Evolutionary conservation across 2,888 invertebrate genomes (phyloP).

Genomic region (Tachina grossa): DNA sequence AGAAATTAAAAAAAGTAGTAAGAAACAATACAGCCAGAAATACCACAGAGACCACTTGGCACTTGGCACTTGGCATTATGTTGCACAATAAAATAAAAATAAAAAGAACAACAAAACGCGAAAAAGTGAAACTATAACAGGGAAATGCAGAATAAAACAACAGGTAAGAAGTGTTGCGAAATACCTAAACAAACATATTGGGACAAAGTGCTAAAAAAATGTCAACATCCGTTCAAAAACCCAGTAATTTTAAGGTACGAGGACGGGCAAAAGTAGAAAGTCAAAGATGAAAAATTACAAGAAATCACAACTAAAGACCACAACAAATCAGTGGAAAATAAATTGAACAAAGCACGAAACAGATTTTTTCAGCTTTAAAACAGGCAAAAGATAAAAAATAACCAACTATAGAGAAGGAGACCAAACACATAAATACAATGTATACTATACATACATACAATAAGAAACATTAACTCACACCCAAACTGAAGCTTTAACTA

Average conservation of each 20-base stretch:
- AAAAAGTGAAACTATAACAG: slow-evolving; percentile 28
- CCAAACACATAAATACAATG: neutral
- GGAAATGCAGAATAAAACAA: slow-evolving; percentile 31
- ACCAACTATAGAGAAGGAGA: neutral
- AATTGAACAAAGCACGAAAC: slow-evolving; percentile 59
- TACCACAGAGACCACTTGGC: slow-evolving; percentile 68
- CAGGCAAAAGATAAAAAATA: neutral
- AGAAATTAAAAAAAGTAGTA: neutral
- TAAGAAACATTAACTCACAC: slow-evolving; percentile 1
- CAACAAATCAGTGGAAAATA: slow-evolving; percentile 66
- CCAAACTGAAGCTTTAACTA: slow-evolving; percentile 57
- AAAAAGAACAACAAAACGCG: neutral
- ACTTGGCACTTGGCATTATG: slow-evolving; percentile 69
- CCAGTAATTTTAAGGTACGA: slow-evolving; percentile 7
- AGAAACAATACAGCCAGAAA: slow-evolving; percentile 33
- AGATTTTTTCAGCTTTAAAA: slow-evolving; percentile 50
- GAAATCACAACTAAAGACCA: slow-evolving; percentile 51
- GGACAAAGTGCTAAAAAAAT: slow-evolving; percentile 52
- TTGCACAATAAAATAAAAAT: slow-evolving; percentile 55
- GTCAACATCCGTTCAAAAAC: slow-evolving; percentile 36
- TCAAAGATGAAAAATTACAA: slow-evolving; percentile 27
- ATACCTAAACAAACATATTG: slow-evolving; percentile 31
- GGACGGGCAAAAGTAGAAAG: neutral
- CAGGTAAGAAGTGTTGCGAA: slow-evolving; percentile 47
- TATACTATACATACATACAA: neutral